Evolutionary conservation across 2,797 vertebrate species (phyloP), one percentile per base, ranked within the genome.

Genomic region (Gallinago nigripennis): DNA sequence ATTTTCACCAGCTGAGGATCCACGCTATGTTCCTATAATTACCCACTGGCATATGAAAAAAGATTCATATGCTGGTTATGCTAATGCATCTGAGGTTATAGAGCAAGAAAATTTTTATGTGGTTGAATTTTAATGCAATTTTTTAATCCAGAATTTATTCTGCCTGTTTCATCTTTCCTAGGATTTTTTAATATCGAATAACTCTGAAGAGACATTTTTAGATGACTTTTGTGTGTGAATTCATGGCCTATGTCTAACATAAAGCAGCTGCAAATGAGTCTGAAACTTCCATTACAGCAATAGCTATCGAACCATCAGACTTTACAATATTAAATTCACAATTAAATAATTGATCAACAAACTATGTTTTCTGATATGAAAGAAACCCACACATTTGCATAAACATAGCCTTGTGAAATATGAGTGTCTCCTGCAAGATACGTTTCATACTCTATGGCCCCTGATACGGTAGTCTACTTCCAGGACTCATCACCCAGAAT

Each of bases 1-100:
- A 68, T 77, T 93, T 95, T 85, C 75, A 85, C 64, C 82, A 97
- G 90, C 88, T 95, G 90, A 95, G 81, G 73, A 90, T 92, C 93
- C 50, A 9, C 90, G 72, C 88, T 87, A 27, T 87, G 77, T 93
- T 95, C 84, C 90, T 85, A 64, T 91, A 95, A 93, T 92, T 93
- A 91, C 71, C 81, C 68, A 45, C 50, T 73, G 61, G 72, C 75
- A 91, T 82, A 68, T 71, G 84, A 94, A 80, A 89, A 94, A 93
- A 90, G 88, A 84, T 86, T 89, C 33, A 39, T 91, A 33, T 85
- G 68, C 61, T 87, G 33, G 56, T 73, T 89, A 73, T 75, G 78
- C 58, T 96, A 92, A 92, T 92, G 77, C 4, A 35, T 57, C 78
- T 60, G 71, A 80, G 71, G 75, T 89, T 92, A 89, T 39, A 93